Conservation (phyloP, 2,797 vertebrate genomes). For the Cercopithecus diana region DNA sequence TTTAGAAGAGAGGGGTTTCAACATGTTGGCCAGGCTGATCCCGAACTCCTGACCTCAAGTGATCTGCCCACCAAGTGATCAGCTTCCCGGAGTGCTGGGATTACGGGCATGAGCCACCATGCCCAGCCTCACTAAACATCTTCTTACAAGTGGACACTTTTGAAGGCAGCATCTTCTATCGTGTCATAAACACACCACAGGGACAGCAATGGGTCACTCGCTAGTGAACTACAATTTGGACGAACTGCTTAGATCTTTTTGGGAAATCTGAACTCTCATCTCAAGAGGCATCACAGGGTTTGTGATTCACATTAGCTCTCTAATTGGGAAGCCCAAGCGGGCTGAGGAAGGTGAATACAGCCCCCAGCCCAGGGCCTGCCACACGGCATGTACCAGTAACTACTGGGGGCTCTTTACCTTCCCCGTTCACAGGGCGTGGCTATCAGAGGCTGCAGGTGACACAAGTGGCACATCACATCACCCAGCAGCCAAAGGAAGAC, state of each 20-base stretch:
- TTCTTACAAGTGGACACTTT: neutral
- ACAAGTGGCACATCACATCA: rapidly evolving
- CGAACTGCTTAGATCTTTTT: neutral
- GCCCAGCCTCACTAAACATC: no score
- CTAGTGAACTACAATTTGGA: neutral
- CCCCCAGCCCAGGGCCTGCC: neutral
- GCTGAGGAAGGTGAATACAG: neutral
- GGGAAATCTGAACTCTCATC: neutral
- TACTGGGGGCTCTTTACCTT: neutral
- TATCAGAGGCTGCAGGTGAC: neutral
- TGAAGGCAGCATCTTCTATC: neutral
- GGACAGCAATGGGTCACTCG: neutral
- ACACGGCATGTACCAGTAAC: no score
- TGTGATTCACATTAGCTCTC: neutral
- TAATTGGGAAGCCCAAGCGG: rapidly evolving
- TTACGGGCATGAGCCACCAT: no score
- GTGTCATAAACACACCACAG: rapidly evolving
- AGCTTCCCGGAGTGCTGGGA: no score
- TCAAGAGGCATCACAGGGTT: neutral
- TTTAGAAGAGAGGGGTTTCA: no score
- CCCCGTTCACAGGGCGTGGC: neutral
- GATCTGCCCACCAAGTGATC: no score
- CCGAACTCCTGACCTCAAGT: no score
- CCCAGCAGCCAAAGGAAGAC: neutral
- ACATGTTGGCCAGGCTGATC: no score